phyloP scores from a whole-genome alignment of 2,113 vertebrate genomes.

The Haplochromis burtoni region DNA sequence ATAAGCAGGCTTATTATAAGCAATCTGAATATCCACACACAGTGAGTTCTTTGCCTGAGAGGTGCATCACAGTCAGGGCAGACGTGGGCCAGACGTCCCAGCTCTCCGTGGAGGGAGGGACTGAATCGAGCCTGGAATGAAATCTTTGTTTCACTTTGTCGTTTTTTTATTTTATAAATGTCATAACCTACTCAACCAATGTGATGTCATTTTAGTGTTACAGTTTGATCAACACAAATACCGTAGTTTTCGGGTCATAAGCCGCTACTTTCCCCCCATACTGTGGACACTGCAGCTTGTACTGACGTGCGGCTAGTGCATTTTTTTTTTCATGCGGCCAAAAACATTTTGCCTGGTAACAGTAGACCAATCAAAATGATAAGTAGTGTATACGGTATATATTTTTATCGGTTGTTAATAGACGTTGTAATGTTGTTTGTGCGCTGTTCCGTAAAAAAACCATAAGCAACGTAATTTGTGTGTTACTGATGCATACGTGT shows the following conservation, averaged over 20 bases:
- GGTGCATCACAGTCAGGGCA: not conserved
- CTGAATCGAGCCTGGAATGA: not conserved
- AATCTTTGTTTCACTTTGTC: not conserved
- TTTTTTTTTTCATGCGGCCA: too few relatives aligned
- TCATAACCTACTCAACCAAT: not conserved
- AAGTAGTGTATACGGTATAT: too few relatives aligned
- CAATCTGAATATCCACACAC: not conserved
- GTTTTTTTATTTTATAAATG: not conserved
- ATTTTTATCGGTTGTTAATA: too few relatives aligned
- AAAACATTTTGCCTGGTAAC: too few relatives aligned
- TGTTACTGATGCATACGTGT: rapidly evolving
- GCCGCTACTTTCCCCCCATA: too few relatives aligned
- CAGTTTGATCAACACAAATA: not conserved
- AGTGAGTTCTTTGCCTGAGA: not conserved
- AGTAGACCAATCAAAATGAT: too few relatives aligned
- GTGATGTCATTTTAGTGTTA: not conserved
- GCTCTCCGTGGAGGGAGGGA: not conserved
- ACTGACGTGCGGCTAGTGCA: too few relatives aligned
- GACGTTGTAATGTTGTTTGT: too few relatives aligned
- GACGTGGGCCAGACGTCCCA: not conserved
- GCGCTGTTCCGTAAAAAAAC: too few relatives aligned
- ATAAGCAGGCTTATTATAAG: not conserved
- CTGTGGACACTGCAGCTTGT: too few relatives aligned
- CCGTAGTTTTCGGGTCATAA: too few relatives aligned
- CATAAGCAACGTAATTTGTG: too few relatives aligned